Conservation (phyloP, 2,888 invertebrate genomes). For the Ischnus inquisitorius region DNA sequence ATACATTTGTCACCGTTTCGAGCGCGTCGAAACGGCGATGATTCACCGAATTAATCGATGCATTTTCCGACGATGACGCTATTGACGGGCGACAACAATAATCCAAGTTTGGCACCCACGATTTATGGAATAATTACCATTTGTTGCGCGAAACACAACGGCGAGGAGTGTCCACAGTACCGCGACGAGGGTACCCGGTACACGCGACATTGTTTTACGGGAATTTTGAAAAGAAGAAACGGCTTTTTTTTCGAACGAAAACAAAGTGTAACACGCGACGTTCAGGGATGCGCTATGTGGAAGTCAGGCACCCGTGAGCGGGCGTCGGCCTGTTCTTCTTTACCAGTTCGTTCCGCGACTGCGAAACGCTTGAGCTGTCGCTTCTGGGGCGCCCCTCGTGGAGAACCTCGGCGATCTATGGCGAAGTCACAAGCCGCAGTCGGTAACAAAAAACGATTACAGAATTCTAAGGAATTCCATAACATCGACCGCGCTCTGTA, state of each 20-base stretch:
- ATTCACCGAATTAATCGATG: neutral
- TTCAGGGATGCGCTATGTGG: neutral
- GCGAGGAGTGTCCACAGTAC: slow-evolving; percentile 43
- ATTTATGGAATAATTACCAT: slow-evolving; percentile 50
- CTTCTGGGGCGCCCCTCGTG: too few species aligned
- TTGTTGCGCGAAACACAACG: slow-evolving; percentile 24
- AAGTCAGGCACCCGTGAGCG: slow-evolving; percentile 30
- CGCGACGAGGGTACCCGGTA: slow-evolving; percentile 11
- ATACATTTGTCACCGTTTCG: neutral
- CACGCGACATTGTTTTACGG: slow-evolving; percentile 43
- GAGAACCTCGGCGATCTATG: too few species aligned
- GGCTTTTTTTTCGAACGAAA: neutral
- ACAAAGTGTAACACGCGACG: slow-evolving; percentile 13
- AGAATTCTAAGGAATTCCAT: too few species aligned
- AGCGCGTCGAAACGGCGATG: neutral
- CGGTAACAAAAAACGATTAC: too few species aligned
- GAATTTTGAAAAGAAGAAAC: neutral
- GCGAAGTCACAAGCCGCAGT: too few species aligned
- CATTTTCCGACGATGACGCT: slow-evolving; percentile 6
- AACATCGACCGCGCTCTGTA: too few species aligned
- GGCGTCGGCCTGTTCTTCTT: slow-evolving; percentile 56
- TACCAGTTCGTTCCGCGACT: neutral
- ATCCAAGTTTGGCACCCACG: neutral
- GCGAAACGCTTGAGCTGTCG: neutral
- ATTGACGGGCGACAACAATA: neutral